Percentiles rank a stretch among this genome's conserved stretches.
phyloP scores from a whole-genome alignment of 2,888 invertebrate species.

The Omphaloscelis lunosa region DNA sequence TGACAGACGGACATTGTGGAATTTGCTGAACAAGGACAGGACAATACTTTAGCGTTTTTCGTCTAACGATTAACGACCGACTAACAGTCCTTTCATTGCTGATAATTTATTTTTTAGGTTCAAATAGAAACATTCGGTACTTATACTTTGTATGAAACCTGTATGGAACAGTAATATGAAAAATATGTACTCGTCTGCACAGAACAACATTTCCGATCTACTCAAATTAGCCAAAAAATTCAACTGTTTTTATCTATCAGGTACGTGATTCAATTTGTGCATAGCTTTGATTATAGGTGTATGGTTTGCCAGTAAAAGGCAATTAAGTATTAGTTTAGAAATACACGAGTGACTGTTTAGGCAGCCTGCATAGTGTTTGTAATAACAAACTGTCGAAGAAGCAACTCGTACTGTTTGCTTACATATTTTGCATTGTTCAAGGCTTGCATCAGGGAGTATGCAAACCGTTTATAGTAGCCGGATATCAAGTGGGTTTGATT shows the following conservation, averaged over 20 bases:
- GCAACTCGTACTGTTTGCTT: slow-evolving; percentile 65
- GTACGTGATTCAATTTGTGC: slow-evolving; percentile 83
- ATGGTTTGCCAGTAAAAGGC: slow-evolving; percentile 11
- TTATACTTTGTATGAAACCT: slow-evolving; percentile 51
- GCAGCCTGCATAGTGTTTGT: slow-evolving; percentile 54
- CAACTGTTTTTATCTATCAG: slow-evolving; percentile 97
- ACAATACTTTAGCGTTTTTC: slow-evolving; percentile 52
- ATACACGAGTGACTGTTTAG: slow-evolving; percentile 44
- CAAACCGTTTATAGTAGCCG: slow-evolving; percentile 96
- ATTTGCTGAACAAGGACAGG: slow-evolving; percentile 61
- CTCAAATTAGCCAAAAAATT: slow-evolving; percentile 96
- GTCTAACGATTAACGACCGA: slow-evolving; percentile 33
- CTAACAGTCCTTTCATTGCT: slow-evolving; percentile 30
- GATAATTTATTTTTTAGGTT: slow-evolving; percentile 43
- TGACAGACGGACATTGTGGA: slow-evolving; percentile 62
- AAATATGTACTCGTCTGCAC: slow-evolving; percentile 87
- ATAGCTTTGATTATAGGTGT: slow-evolving; percentile 2
- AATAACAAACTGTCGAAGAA: slow-evolving; percentile 59
- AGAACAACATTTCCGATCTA: slow-evolving; percentile 89
- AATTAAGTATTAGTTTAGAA: slow-evolving; percentile 19
- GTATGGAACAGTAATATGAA: slow-evolving; percentile 84
- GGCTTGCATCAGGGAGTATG: slow-evolving; percentile 95
- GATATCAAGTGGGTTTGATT: slow-evolving; percentile 97
- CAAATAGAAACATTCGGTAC: slow-evolving; percentile 37
- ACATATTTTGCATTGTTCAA: slow-evolving; percentile 78